These are phyloP conservation scores for Nasalis larvatus DNA, from an alignment of 2,113 vertebrate species.

Conservation along the genomic window DNA sequence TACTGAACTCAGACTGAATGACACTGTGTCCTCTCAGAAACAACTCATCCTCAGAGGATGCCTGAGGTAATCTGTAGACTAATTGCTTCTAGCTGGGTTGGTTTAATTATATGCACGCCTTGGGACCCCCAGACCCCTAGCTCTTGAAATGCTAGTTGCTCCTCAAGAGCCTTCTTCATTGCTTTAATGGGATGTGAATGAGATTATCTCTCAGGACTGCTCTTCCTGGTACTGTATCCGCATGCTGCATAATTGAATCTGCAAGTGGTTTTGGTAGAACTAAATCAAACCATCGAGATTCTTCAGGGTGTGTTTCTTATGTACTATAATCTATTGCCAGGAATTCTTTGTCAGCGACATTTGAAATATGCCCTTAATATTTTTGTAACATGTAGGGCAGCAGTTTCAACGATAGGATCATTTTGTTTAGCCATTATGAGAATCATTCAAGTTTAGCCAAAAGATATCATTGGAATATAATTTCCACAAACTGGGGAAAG, in stretches of 20 bases:
- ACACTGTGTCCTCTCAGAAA: conserved; percentile 26
- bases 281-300: conserved; percentile 22
- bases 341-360: not conserved
- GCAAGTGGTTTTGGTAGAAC: not conserved
- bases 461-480: not conserved
- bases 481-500: not conserved
- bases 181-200: conserved; percentile 38
- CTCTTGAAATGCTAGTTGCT: conserved; percentile 41
- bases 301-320: not conserved
- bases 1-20: conserved; percentile 49
- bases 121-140: not conserved
- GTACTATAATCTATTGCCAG: not conserved
- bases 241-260: conserved; percentile 36
- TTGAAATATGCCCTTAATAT: not conserved
- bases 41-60: conserved; percentile 8
- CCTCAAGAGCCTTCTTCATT: conserved; percentile 38
- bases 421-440: not conserved
- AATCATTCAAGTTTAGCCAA: not conserved
- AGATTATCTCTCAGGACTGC: not conserved
- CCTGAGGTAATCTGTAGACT: conserved; percentile 46
- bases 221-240: not conserved
- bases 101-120: conserved; percentile 15
- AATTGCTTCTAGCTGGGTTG: conserved; percentile 47
- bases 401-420: not conserved
- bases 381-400: not conserved